Evolutionary conservation across 2,113 vertebrate species (phyloP).

Genomic region (Pogonocichla stellata): DNA sequence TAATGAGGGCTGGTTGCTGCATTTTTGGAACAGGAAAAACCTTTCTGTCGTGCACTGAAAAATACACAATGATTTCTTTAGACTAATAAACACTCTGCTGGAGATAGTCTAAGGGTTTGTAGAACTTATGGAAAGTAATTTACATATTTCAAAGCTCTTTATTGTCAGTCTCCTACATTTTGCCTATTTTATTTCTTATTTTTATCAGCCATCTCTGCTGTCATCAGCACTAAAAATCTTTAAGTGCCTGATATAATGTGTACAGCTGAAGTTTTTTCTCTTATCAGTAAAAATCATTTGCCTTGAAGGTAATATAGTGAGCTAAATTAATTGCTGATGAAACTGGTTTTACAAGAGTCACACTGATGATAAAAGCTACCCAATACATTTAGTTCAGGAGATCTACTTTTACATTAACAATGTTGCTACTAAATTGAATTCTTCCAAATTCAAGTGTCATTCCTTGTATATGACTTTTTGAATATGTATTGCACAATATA

Average conservation of each 20-base stretch:
- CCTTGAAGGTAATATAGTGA: background rate
- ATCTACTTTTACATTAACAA: background rate
- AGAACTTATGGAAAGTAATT: conserved; percentile 13
- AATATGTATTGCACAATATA: background rate
- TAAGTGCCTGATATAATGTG: background rate
- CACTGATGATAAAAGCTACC: background rate
- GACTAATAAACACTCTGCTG: background rate
- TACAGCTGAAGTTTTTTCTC: background rate
- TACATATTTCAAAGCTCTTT: background rate
- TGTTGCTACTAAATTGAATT: background rate
- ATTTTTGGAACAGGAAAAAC: background rate
- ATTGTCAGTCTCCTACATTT: conserved; percentile 13
- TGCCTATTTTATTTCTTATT: conserved; percentile 4
- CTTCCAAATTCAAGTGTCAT: background rate
- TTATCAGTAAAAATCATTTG: background rate
- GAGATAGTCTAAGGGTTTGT: background rate
- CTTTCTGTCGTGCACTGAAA: background rate
- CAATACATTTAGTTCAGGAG: background rate
- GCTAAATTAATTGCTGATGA: conserved; percentile 13
- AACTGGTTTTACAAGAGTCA: background rate
- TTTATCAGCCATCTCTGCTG: background rate
- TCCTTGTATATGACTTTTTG: background rate
- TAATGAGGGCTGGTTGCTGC: background rate
- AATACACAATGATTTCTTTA: background rate
- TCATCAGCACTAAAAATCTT: conserved; percentile 1